phyloP scores from a whole-genome alignment of 2,888 invertebrate species.

The Anodontia alba region DNA sequence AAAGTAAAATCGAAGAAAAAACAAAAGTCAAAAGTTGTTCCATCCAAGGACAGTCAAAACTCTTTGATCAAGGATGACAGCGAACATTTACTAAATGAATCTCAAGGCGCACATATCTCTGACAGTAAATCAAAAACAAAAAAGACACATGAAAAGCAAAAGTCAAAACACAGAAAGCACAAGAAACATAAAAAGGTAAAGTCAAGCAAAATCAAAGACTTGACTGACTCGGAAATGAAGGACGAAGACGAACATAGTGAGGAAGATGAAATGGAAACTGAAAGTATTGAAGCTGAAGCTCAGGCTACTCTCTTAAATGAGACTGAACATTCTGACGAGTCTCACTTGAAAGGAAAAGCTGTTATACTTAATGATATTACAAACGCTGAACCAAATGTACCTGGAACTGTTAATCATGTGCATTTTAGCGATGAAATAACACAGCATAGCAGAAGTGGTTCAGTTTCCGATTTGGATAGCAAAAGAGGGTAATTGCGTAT shows the following conservation, averaged over 20 bases:
- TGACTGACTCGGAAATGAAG: neutral
- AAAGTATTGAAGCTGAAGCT: neutral
- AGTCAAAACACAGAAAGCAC: neutral
- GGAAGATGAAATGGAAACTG: neutral
- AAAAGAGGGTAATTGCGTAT: conserved; percentile 1
- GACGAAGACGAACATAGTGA: neutral
- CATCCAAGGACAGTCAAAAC: neutral
- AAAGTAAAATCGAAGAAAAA: neutral
- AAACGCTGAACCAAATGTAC: neutral
- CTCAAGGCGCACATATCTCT: neutral
- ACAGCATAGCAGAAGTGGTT: neutral
- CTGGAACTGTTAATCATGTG: neutral
- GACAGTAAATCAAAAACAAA: neutral
- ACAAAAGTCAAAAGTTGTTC: neutral
- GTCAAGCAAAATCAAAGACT: neutral
- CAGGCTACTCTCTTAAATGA: neutral
- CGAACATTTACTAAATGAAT: neutral
- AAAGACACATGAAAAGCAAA: neutral
- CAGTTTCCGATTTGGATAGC: neutral
- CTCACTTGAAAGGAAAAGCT: neutral
- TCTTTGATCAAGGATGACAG: neutral
- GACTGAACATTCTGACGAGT: neutral
- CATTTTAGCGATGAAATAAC: neutral
- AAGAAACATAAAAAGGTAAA: neutral
- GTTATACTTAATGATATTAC: neutral